Evolutionary conservation across 2,888 invertebrate genomes (phyloP), one percentile per base, ranked within the genome.

Genomic region (Spicauda simplicius): DNA sequence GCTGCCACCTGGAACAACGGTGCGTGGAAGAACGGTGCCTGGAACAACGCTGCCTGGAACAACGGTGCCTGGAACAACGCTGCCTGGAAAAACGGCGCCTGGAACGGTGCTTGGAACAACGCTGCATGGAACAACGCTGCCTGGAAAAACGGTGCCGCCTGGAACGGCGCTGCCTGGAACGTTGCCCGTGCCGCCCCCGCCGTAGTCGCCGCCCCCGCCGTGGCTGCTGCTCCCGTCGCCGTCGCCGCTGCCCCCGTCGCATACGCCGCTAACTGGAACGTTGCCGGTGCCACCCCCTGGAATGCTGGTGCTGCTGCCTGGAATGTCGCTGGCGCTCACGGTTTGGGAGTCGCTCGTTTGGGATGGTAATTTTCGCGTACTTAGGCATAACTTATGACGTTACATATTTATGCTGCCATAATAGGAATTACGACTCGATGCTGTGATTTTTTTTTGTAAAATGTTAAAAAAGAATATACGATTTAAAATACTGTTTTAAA

Each of bases 181-280:
- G 58, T 41, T 20, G 58, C 58, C n/a, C 41, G n/a, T 45, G 45
- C 41, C 14, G 58, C 25, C 41, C 57, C 57, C 14, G n/a, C 45
- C 16, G 45, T 45, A 5, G 45, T 14, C 16, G 75, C 79, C 70
- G 81, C 10, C 25, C n/a, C 58, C 10, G 58, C 45, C 77, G 81
- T 20, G 6, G 33, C 33, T 10, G 33, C 33, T 25, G 6, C 81
- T 58, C 7, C 41, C 41, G 57, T 12, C 41, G 5, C 1, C 14
- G 14, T 14, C 14, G 41, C 41, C 41, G 45, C n/a, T n/a, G 45
- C n/a, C 2, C 14, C n/a, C 16, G 45, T 37, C 12, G 37, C 37
- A 11, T 12, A 12, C 12, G 37, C 37, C 12, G 37, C 37, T 37
- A 11, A 11, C 37, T 37, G 37, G 37, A 37, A 37, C 53, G 37